phyloP scores from a whole-genome alignment of 2,888 invertebrate genomes.

The Caradrina clavipalpis region DNA sequence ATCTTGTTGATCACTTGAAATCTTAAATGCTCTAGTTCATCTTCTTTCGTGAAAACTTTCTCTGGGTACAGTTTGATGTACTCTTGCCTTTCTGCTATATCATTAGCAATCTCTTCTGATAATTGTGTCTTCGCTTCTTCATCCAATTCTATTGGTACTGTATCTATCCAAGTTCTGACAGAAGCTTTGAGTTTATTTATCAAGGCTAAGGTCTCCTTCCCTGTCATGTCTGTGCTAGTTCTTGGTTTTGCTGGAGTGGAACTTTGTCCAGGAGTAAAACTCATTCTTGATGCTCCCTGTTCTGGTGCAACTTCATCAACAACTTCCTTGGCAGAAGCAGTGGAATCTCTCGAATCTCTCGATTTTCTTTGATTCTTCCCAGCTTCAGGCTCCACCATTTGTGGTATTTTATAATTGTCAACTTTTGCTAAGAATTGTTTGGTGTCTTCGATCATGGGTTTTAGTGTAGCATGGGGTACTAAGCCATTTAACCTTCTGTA shows the following conservation, averaged over 20 bases:
- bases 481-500: slow-evolving; percentile 18
- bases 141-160: slow-evolving; percentile 57
- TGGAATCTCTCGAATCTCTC: not conserved
- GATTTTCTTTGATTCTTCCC: not conserved
- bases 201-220: not conserved
- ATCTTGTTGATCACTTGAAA: slow-evolving; percentile 74
- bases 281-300: not conserved
- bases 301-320: slow-evolving; percentile 3
- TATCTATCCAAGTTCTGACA: slow-evolving; percentile 55
- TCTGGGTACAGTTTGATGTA: slow-evolving; percentile 73
- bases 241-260: slow-evolving; percentile 24
- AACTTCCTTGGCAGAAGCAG: not conserved
- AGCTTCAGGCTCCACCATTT: not conserved
- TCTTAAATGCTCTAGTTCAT: slow-evolving; percentile 75
- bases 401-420: slow-evolving; percentile 10
- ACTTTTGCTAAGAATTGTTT: not conserved
- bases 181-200: not conserved
- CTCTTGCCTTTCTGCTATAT: slow-evolving; percentile 74
- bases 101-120: slow-evolving; percentile 67
- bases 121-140: slow-evolving; percentile 58
- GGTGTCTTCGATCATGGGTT: slow-evolving; percentile 7
- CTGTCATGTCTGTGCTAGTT: not conserved
- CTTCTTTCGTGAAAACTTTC: slow-evolving; percentile 60
- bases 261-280: slow-evolving; percentile 21
- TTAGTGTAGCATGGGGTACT: not conserved